These are phyloP conservation scores for Gymnorhina tibicen DNA, from an alignment of 2,113 vertebrate genomes.

Conservation along the genomic window DNA sequence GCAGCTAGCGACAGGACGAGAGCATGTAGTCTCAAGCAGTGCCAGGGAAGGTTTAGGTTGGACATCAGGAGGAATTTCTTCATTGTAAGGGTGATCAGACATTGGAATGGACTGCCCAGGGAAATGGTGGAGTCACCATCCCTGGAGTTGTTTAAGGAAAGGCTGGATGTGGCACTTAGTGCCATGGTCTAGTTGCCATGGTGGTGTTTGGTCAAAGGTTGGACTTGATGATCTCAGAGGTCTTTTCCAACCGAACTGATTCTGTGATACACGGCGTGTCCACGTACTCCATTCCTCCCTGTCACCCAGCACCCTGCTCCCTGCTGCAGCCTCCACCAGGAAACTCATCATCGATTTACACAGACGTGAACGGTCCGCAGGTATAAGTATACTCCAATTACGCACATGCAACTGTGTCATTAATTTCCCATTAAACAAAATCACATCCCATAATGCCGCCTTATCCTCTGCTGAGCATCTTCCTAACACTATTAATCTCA, in stretches of 20 bases:
- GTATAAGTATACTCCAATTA: neutral
- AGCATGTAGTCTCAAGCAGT: neutral
- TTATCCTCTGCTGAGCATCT: neutral
- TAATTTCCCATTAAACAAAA: neutral
- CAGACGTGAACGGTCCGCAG: rapidly evolving
- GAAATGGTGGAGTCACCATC: neutral
- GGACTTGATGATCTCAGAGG: neutral
- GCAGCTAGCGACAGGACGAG: neutral
- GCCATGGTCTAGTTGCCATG: neutral
- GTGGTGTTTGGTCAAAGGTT: neutral
- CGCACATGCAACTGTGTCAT: neutral
- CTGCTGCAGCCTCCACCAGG: neutral
- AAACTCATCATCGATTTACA: neutral
- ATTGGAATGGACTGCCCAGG: neutral
- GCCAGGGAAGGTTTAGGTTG: neutral
- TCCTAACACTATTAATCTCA: neutral
- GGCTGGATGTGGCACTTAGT: neutral
- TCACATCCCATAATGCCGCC: neutral
- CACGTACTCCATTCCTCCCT: rapidly evolving
- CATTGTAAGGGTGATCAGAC: neutral
- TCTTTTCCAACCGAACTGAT: neutral
- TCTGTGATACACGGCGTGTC: rapidly evolving
- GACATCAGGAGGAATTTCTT: neutral
- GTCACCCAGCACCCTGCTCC: neutral
- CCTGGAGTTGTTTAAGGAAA: neutral